phyloP scores from a whole-genome alignment of 2,888 invertebrate species.

The Carterocephalus palaemon region DNA sequence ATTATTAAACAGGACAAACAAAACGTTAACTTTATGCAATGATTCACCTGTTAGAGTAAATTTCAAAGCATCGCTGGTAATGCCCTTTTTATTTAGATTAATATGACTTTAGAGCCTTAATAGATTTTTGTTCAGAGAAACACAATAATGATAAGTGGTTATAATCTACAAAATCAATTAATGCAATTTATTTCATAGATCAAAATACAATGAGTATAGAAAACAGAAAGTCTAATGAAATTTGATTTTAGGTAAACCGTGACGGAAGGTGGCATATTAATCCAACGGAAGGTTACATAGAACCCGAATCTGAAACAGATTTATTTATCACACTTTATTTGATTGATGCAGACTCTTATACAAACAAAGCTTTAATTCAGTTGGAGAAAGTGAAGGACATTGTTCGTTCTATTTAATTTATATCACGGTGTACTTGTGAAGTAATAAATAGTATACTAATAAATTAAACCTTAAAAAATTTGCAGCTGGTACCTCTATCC shows the following conservation, averaged over 20 bases:
- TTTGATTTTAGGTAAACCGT: conserved; percentile 49
- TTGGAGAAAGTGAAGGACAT: conserved; percentile 69
- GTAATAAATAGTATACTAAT: conserved; percentile 2
- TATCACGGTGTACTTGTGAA: background rate
- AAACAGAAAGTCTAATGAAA: too few relatives aligned
- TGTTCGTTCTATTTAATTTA: conserved; percentile 53
- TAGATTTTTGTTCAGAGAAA: too few relatives aligned
- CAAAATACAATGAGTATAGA: too few relatives aligned
- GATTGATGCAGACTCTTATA: conserved; percentile 60
- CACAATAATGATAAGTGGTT: too few relatives aligned
- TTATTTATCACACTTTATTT: conserved; percentile 53
- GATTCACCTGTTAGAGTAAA: conserved; percentile 84
- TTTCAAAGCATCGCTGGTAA: conserved; percentile 74
- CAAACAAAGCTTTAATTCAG: conserved; percentile 65
- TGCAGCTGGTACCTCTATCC: conserved; percentile 66
- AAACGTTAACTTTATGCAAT: conserved; percentile 79
- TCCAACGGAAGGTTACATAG: conserved; percentile 56
- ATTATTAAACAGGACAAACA: conserved; percentile 72
- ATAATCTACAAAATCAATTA: too few relatives aligned
- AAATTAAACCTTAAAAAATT: conserved; percentile 14
- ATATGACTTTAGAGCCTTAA: too few relatives aligned
- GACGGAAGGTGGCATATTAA: conserved; percentile 62
- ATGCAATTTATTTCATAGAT: too few relatives aligned
- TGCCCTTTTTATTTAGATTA: conserved; percentile 26
- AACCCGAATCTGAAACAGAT: conserved; percentile 61